A percentile compares a stretch with the other conserved stretches of the same genome.
phyloP scores from a whole-genome alignment of 2,888 invertebrate genomes.

The Cerceris rybyensis region DNA sequence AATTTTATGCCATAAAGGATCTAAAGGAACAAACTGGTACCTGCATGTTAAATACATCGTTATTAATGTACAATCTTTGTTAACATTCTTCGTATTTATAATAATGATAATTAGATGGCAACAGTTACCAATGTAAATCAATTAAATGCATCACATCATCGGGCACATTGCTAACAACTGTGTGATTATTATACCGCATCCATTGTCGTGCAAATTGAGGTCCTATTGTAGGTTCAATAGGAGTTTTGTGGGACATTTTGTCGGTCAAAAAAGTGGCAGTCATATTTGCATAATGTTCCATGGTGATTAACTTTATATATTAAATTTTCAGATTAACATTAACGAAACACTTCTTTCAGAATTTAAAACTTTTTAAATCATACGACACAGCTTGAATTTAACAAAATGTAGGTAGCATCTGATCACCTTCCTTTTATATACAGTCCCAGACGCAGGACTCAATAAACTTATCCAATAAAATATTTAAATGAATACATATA shows the following conservation, averaged over 20 bases:
- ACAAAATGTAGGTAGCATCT: neutral
- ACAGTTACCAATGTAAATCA: slow-evolving; percentile 84
- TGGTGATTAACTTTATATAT: neutral
- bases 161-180: slow-evolving; percentile 90
- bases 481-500: slow-evolving; percentile 69
- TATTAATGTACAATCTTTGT: neutral
- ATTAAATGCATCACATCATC: slow-evolving; percentile 90
- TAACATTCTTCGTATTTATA: neutral
- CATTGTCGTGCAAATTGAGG: slow-evolving; percentile 74
- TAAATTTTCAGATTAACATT: too few species aligned
- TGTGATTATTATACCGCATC: slow-evolving; percentile 85
- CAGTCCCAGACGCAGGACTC: slow-evolving; percentile 25
- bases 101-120: neutral
- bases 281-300: slow-evolving; percentile 4
- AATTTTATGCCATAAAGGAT: slow-evolving; percentile 85
- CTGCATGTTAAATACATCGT: slow-evolving; percentile 71
- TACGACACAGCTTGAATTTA: too few species aligned
- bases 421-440: slow-evolving; percentile 45
- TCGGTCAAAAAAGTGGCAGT: slow-evolving; percentile 6
- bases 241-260: slow-evolving; percentile 2
- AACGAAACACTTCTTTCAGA: too few species aligned
- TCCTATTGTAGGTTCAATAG: slow-evolving; percentile 57
- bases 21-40: slow-evolving; percentile 84
- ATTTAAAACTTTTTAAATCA: too few species aligned
- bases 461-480: slow-evolving; percentile 74